phyloP scores from a whole-genome alignment of 2,888 invertebrate genomes.

The Drepana falcataria region DNA sequence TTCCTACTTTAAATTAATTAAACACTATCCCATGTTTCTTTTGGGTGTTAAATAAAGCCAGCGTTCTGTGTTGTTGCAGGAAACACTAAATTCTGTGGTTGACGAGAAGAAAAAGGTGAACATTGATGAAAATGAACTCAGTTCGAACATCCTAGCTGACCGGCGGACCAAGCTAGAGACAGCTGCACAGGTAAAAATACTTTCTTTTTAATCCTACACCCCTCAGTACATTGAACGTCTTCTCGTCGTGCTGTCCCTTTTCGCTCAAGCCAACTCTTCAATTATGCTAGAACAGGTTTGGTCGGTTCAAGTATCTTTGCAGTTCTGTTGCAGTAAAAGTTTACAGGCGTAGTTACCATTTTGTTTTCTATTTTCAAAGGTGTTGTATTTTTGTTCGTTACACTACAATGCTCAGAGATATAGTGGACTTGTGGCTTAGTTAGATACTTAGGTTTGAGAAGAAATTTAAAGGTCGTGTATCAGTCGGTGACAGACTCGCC shows the following conservation, averaged over 20 bases:
- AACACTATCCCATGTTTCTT: no score
- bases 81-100: slow-evolving; percentile 59
- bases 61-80: slow-evolving; percentile 53
- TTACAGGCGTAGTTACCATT: neutral
- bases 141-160: slow-evolving; percentile 66
- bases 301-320: neutral
- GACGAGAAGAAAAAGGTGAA: slow-evolving; percentile 67
- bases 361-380: no score
- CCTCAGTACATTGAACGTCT: neutral
- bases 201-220: neutral
- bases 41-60: slow-evolving; percentile 6
- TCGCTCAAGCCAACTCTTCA: slow-evolving; percentile 12
- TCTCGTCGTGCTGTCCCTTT: slow-evolving; percentile 1
- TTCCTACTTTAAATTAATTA: no score
- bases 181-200: slow-evolving; percentile 69
- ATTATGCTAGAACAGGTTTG: slow-evolving; percentile 7
- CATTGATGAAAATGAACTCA: slow-evolving; percentile 63
- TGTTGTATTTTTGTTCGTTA: no score
- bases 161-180: slow-evolving; percentile 76
- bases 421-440: no score
- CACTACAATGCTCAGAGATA: no score
- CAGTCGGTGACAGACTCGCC: no score
- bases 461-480: no score
- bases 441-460: no score
- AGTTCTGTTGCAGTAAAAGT: neutral